Conservation (phyloP, 2,888 invertebrate genomes). For the Spilosoma lubricipeda region DNA sequence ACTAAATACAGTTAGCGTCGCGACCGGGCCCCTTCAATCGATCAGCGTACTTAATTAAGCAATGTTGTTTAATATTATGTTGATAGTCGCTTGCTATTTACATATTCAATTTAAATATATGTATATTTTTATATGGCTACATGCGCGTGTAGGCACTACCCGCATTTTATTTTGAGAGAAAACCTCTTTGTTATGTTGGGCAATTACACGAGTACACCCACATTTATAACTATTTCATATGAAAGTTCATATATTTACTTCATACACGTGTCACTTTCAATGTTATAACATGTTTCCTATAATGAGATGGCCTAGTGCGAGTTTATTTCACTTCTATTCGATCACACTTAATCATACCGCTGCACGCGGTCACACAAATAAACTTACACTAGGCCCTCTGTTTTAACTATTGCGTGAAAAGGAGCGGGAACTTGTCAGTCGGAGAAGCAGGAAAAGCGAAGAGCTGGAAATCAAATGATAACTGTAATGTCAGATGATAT, state of each 20-base stretch:
- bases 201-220: background rate
- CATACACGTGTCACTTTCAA: background rate
- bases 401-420: background rate
- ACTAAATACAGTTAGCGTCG: slow-evolving; percentile 16
- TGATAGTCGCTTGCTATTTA: background rate
- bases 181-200: background rate
- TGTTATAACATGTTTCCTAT: too few species aligned
- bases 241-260: background rate
- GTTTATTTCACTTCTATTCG: too few species aligned
- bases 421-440: background rate
- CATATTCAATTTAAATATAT: background rate
- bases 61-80: background rate
- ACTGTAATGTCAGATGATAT: too few species aligned
- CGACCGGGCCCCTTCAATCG: slow-evolving; percentile 5
- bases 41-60: slow-evolving; percentile 16
- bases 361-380: too few species aligned
- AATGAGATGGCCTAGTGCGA: too few species aligned
- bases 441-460: background rate
- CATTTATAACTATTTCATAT: background rate
- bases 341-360: too few species aligned
- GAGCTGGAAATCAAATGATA: background rate
- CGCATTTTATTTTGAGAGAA: background rate
- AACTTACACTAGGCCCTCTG: too few species aligned
- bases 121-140: background rate
- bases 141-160: background rate